These are phyloP conservation scores for Leptodactylus fallax DNA, from an alignment of 2,797 vertebrate species.

Conservation along the genomic window DNA sequence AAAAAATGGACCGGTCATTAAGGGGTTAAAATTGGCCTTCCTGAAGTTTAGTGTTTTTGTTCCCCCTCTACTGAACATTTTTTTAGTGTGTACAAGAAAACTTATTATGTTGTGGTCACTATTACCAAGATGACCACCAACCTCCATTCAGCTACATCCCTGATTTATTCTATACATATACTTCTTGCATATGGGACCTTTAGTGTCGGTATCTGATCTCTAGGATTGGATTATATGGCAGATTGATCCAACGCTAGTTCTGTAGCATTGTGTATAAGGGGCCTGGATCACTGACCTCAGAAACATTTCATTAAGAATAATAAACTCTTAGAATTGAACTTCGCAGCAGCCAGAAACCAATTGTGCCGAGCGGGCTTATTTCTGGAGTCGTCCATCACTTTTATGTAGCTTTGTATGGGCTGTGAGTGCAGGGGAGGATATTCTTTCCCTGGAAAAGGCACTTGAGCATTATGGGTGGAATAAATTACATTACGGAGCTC, in stretches of 20 bases:
- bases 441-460: not conserved
- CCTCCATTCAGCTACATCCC: no score
- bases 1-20: no score
- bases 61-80: no score
- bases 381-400: constrained; percentile 21
- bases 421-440: constrained; percentile 21
- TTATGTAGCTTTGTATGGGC: constrained; percentile 32
- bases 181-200: no score
- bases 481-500: constrained; percentile 6
- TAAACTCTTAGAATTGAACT: constrained; percentile 1
- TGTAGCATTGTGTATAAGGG: not conserved
- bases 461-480: constrained; percentile 4
- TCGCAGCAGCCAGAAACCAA: not conserved
- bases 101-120: no score
- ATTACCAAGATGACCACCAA: no score
- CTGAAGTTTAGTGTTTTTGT: no score
- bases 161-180: no score
- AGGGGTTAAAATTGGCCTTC: no score
- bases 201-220: no score
- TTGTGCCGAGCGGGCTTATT: not conserved
- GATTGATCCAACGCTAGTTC: not conserved
- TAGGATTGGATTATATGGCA: no score
- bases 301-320: constrained; percentile 23
- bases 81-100: no score
- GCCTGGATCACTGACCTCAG: not conserved